Base-by-base conservation (phyloP, 2,113 vertebrate genomes). In the Solea senegalensis region DNA sequence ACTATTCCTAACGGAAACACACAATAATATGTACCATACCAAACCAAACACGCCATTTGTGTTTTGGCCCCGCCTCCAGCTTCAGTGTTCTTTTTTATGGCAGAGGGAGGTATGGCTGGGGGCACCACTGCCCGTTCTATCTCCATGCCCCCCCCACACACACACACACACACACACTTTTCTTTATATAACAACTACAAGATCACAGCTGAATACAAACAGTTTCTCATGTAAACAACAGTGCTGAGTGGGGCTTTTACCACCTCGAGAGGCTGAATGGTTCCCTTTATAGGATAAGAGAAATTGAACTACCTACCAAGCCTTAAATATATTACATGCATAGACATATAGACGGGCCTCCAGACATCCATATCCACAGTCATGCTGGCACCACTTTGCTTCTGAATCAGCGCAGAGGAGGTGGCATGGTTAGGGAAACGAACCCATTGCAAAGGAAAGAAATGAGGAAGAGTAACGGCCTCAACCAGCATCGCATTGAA, bases 381-480 rank as follows among this genome's bases (percentile, higher is more conserved):
- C 61, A 57, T 26, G 65, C 54, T 58, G 48, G 28, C 56, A 58
- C 4, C n/a, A 49, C 40, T 53, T 15, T 46, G n/a, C 53, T 67
- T 75, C 34, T 64, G 63, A 64, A 16, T 65, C 40, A n/a, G 44
- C 48, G 34, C 5, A 54, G 56, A 71, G n/a, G 58, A 50, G 34
- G 41, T n/a, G 49, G 34, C 44, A 10, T 14, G 12, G 21, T 50
- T 12, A 49, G 28, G 51, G 8, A 12, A 15, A 54, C 34, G 1
- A 1, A 34, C 5, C 34, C 34, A 34, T 34, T 34, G 13, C 7
- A 11, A 8, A n/a, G 26, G 44, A 21, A 11, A 21, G n/a, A 65
- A 51, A 55, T 54, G 15, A 66, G 49, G 55, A 50, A 34, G 54
- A 49, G 21, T 15, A 39, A 61, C 55, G 34, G 27, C 63, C 8